These are phyloP conservation scores for Papilio aristodemus DNA, from an alignment of 1,140 invertebrate genomes.

Conservation along the genomic window DNA sequence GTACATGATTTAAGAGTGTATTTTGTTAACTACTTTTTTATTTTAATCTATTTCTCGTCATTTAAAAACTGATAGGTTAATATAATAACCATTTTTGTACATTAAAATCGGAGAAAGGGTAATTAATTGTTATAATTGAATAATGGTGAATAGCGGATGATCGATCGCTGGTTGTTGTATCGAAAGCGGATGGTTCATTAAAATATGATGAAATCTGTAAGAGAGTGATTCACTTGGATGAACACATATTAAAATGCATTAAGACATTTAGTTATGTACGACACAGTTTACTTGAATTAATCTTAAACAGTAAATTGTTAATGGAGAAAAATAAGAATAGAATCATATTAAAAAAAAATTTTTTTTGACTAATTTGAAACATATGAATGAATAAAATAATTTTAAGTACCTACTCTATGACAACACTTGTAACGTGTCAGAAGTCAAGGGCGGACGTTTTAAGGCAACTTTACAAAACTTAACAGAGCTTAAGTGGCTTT, in stretches of 20 bases:
- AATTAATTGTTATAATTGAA: neutral
- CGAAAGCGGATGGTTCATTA: conserved; percentile 60
- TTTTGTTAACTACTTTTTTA: neutral
- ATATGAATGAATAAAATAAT: neutral
- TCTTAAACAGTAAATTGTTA: neutral
- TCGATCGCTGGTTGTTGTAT: conserved; percentile 51
- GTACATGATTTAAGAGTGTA: neutral
- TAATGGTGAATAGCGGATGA: conserved; percentile 30
- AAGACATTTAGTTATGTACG: conserved; percentile 31
- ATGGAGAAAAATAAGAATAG: neutral
- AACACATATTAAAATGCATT: conserved; percentile 41
- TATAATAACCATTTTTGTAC: too few relatives aligned
- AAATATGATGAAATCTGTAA: conserved; percentile 59
- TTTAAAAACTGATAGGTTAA: too few relatives aligned
- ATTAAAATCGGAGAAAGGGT: neutral
- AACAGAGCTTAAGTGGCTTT: conserved; percentile 44
- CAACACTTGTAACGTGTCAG: neutral
- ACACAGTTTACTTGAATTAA: neutral
- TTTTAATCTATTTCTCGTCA: too few relatives aligned
- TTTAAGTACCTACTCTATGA: neutral
- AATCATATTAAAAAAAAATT: neutral
- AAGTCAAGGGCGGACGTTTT: conserved; percentile 23
- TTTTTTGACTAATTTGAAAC: neutral
- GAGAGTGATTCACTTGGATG: conserved; percentile 59
- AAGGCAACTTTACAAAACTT: conserved; percentile 40